These are phyloP conservation scores for Caenorhabditis zanzibari DNA, from an alignment of 2,888 invertebrate species.

Conservation along the genomic window DNA sequence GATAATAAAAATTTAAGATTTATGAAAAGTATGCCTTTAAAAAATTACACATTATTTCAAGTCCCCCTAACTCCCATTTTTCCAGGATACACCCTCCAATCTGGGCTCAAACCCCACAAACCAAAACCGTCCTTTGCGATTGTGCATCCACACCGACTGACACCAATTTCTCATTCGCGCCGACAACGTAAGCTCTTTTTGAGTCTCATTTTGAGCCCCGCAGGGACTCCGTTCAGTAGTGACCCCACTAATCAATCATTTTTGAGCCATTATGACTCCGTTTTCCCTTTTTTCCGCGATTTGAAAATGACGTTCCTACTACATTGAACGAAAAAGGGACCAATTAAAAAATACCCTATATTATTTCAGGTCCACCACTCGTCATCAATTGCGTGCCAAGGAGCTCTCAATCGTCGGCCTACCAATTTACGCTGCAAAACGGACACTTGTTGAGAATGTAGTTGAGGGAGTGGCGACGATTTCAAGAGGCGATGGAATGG, in stretches of 20 bases:
- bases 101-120: slow-evolving; percentile 73
- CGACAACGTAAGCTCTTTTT: slow-evolving; percentile 56
- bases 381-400: slow-evolving; percentile 76
- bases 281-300: neutral
- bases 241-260: slow-evolving; percentile 27
- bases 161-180: slow-evolving; percentile 59
- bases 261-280: too few species aligned
- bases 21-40: too few species aligned
- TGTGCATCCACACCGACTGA: slow-evolving; percentile 65
- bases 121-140: slow-evolving; percentile 74
- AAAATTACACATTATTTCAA: too few species aligned
- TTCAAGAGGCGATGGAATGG: slow-evolving; percentile 66
- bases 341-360: neutral
- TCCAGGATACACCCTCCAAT: slow-evolving; percentile 76
- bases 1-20: too few species aligned
- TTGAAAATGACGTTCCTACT: neutral
- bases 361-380: slow-evolving; percentile 65
- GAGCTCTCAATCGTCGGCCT: slow-evolving; percentile 81
- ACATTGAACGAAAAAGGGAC: neutral
- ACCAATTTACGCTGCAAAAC: slow-evolving; percentile 81
- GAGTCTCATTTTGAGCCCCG: slow-evolving; percentile 11
- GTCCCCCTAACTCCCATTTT: neutral
- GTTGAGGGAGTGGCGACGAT: slow-evolving; percentile 82
- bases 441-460: slow-evolving; percentile 79
- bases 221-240: too few species aligned